Conservation (phyloP, 1,140 invertebrate genomes). For the Cheumatopsyche charites region DNA sequence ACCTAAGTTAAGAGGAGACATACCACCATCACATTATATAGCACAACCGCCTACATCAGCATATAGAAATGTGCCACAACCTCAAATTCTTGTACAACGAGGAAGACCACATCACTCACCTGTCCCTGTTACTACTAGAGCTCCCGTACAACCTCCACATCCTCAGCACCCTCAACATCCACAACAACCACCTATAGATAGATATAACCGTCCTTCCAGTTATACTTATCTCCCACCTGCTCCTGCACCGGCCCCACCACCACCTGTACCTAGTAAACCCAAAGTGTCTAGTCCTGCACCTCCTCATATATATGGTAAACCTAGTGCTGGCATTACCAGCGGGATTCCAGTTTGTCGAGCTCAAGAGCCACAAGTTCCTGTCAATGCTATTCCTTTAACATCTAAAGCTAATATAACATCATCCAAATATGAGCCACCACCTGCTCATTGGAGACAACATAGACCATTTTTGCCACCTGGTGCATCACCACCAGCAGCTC, state of each 20-base stretch:
- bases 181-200: constrained; percentile 22
- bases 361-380: constrained; percentile 55
- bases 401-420: constrained; percentile 68
- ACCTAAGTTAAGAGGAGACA: constrained; percentile 65
- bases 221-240: constrained; percentile 49
- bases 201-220: constrained; percentile 21
- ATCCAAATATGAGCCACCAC: constrained; percentile 56
- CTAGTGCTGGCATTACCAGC: constrained; percentile 67
- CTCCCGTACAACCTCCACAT: constrained; percentile 65
- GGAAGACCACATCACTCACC: constrained; percentile 33
- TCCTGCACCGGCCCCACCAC: constrained; percentile 43
- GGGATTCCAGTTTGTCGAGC: constrained; percentile 66
- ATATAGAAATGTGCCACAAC: constrained; percentile 49
- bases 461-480: constrained; percentile 60
- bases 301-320: constrained; percentile 79
- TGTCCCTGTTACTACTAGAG: constrained; percentile 58
- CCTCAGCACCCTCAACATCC: constrained; percentile 58
- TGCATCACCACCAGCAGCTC: constrained; percentile 61
- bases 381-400: constrained; percentile 65
- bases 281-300: constrained; percentile 80
- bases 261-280: constrained; percentile 67
- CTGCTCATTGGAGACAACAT: constrained; percentile 59
- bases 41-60: constrained; percentile 58
- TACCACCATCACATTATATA: constrained; percentile 68
- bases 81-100: constrained; percentile 52